phyloP scores from a whole-genome alignment of 2,888 invertebrate species.

The Leucophenga maculata region DNA sequence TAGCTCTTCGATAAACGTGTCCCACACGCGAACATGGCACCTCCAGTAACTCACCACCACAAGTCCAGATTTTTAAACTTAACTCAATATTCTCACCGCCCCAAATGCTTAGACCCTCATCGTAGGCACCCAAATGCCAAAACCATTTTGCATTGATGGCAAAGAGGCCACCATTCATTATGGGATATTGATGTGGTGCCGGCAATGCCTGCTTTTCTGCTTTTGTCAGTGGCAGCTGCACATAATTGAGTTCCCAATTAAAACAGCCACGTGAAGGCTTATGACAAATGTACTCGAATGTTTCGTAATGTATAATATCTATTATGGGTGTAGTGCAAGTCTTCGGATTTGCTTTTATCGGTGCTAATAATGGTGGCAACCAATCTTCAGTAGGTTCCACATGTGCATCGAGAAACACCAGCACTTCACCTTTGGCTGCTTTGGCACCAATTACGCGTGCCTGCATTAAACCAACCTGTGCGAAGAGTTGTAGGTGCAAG shows the following conservation, averaged over 20 bases:
- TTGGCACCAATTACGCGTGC: constrained; percentile 55
- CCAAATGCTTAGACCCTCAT: constrained; percentile 94
- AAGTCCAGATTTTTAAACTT: constrained; percentile 97
- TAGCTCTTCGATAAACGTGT: constrained; percentile 89
- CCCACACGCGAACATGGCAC: constrained; percentile 94
- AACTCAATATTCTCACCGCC: constrained; percentile 98
- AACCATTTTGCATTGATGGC: constrained; percentile 93
- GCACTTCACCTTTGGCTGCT: constrained; percentile 80
- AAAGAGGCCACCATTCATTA: constrained; percentile 98
- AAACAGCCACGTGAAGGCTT: constrained; percentile 77
- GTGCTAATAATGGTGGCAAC: constrained; percentile 91
- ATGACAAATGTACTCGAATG: constrained; percentile 90
- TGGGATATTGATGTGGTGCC: constrained; percentile 80
- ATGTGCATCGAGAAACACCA: constrained; percentile 92
- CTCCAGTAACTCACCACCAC: constrained; percentile 93
- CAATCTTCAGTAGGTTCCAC: constrained; percentile 91
- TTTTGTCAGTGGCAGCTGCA: constrained; percentile 75
- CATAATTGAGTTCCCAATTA: constrained; percentile 62
- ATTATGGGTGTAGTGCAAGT: constrained; percentile 95
- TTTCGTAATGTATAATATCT: constrained; percentile 81
- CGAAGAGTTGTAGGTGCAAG: constrained; percentile 75
- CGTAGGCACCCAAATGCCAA: constrained; percentile 96
- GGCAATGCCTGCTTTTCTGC: constrained; percentile 49
- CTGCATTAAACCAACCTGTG: constrained; percentile 72
- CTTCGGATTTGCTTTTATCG: constrained; percentile 84